phyloP scores from a whole-genome alignment of 1,140 invertebrate species.

The Drosophila novamexicana region DNA sequence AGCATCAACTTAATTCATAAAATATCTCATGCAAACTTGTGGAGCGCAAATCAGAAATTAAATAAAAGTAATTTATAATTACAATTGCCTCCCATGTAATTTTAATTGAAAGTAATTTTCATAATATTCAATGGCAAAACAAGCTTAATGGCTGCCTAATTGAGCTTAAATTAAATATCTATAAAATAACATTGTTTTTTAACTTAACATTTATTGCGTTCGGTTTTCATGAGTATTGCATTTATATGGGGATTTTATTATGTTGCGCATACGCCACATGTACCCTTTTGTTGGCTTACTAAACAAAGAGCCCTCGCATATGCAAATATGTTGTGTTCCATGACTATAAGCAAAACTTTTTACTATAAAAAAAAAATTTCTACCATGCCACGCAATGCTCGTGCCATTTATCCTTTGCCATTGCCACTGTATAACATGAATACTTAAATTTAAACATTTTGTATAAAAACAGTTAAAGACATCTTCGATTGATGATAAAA shows the following conservation, averaged over 20 bases:
- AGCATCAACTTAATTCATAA: constrained; percentile 6
- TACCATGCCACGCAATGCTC: not conserved
- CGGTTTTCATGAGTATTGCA: not conserved
- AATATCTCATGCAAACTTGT: constrained; percentile 10
- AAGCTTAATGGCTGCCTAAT: constrained; percentile 9
- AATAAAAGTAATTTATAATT: constrained; percentile 12
- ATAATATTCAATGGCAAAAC: not conserved
- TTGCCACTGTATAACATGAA: not conserved
- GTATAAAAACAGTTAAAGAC: too few species aligned
- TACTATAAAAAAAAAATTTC: not conserved
- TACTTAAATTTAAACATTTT: too few species aligned
- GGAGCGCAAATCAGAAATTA: not conserved
- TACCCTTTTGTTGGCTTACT: not conserved
- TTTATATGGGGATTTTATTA: not conserved
- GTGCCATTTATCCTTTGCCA: not conserved
- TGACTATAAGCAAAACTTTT: not conserved
- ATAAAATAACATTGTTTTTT: constrained; percentile 9
- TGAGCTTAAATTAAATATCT: constrained; percentile 8
- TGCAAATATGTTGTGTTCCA: not conserved
- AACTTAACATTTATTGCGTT: not conserved
- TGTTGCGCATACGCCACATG: not conserved
- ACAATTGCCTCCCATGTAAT: constrained; percentile 2
- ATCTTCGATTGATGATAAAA: too few species aligned
- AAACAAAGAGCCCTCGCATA: constrained; percentile 8
- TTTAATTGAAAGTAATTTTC: constrained; percentile 30